Evolutionary conservation across 1,140 invertebrate species (phyloP).

Genomic region (Drosophila repleta): DNA sequence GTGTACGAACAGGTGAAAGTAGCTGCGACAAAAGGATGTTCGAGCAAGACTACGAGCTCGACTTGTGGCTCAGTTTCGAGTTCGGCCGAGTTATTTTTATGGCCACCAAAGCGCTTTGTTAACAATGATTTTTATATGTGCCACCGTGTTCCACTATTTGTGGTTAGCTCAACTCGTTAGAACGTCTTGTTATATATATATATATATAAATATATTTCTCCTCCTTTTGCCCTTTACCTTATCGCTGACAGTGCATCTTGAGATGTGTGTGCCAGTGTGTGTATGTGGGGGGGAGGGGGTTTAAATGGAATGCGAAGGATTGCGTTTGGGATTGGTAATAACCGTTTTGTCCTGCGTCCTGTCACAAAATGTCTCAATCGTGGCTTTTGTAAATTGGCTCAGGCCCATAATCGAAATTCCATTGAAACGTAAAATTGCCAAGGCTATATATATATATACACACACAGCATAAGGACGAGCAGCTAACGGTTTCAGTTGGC

Average conservation of each 20-base stretch:
- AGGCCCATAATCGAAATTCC: constrained; percentile 73
- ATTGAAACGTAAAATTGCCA: constrained; percentile 75
- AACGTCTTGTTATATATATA: constrained; percentile 60
- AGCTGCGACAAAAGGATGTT: constrained; percentile 42
- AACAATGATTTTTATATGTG: constrained; percentile 72
- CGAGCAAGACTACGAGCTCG: neutral
- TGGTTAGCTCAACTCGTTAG: constrained; percentile 74
- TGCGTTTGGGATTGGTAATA: constrained; percentile 57
- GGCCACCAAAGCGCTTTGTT: constrained; percentile 76
- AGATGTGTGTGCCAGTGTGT: neutral
- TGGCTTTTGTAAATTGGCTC: constrained; percentile 71
- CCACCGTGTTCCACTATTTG: constrained; percentile 63
- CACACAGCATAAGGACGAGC: constrained; percentile 23
- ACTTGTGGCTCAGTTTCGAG: constrained; percentile 30
- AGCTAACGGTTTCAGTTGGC: constrained; percentile 43
- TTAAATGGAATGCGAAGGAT: constrained; percentile 51
- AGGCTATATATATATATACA: constrained; percentile 15
- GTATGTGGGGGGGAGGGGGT: constrained; percentile 7
- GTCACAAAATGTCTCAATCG: constrained; percentile 75
- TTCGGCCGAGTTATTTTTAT: constrained; percentile 68
- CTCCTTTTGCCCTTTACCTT: constrained; percentile 37
- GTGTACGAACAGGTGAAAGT: constrained; percentile 73
- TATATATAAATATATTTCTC: constrained; percentile 1
- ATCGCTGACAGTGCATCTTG: constrained; percentile 63
- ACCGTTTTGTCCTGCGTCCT: constrained; percentile 66